phyloP scores from a whole-genome alignment of 64 coral and sea anemone species.

The Hydrozoanthus tunicans region DNA sequence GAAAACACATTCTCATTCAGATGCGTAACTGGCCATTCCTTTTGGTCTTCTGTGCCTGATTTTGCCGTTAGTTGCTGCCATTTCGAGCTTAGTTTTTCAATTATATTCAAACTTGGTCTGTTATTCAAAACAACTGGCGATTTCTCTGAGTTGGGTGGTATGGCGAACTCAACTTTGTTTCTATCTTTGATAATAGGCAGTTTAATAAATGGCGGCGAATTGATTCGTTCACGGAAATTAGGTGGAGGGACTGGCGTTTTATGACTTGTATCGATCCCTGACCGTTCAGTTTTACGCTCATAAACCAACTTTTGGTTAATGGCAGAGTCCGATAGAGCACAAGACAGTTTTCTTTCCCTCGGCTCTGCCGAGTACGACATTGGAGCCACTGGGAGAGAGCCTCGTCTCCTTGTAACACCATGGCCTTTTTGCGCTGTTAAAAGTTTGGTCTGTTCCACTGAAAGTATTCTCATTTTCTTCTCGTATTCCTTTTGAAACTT shows the following conservation, averaged over 20 bases:
- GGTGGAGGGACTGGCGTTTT: neutral
- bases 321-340: conserved; percentile 31
- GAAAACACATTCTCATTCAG: neutral
- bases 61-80: conserved; percentile 6
- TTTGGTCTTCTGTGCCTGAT: neutral
- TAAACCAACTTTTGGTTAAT: neutral
- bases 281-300: neutral
- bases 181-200: conserved; percentile 9
- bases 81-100: conserved; percentile 25
- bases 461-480: conserved; percentile 32
- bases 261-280: neutral
- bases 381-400: conserved; percentile 8
- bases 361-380: neutral
- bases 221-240: conserved; percentile 4
- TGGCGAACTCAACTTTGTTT: conserved; percentile 4
- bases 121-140: neutral
- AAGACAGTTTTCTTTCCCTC: conserved; percentile 13
- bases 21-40: neutral
- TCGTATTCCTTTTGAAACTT: conserved; percentile 47
- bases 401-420: conserved; percentile 6
- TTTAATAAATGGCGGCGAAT: conserved; percentile 25
- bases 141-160: neutral
- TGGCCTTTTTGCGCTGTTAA: conserved; percentile 7
- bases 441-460: conserved; percentile 38
- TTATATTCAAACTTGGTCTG: conserved; percentile 7